phyloP scores from a whole-genome alignment of 1,140 invertebrate species.

The Eciton burchellii region DNA sequence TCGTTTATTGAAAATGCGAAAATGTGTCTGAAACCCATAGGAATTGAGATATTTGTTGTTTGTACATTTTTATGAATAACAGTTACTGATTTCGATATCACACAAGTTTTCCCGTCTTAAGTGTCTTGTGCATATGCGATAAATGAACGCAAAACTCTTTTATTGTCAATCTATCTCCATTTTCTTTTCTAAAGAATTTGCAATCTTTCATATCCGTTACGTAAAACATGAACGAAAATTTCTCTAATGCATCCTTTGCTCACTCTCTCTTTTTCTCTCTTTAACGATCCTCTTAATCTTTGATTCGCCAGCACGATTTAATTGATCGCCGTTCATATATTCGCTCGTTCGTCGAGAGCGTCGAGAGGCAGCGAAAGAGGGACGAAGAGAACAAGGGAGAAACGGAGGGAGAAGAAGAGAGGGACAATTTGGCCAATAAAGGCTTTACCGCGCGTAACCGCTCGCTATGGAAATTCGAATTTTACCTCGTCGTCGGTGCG shows the following conservation, averaged over 20 bases:
- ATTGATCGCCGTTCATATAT: conserved; percentile 35
- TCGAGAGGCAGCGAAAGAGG: conserved; percentile 7
- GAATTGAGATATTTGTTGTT: no score
- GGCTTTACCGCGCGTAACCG: conserved; percentile 53
- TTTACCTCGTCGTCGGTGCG: conserved; percentile 45
- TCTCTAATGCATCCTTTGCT: conserved; percentile 13
- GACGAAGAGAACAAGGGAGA: not conserved
- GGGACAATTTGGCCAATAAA: conserved; percentile 54
- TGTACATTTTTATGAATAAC: no score
- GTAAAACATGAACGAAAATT: not conserved
- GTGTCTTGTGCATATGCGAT: no score
- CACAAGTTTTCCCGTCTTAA: no score
- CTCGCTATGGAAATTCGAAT: conserved; percentile 62
- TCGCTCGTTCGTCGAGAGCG: conserved; percentile 27
- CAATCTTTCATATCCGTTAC: not conserved
- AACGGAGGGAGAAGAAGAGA: not conserved
- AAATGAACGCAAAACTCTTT: no score
- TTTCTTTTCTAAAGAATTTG: not conserved
- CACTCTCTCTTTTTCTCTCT: no score
- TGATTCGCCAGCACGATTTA: conserved; percentile 36
- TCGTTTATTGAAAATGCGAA: no score
- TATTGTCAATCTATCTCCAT: no score
- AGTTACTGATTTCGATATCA: no score
- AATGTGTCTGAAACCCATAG: no score
- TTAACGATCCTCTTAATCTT: conserved; percentile 40